Evolutionary conservation across 2,797 vertebrate genomes (phyloP).

Genomic region (Ara ararauna): DNA sequence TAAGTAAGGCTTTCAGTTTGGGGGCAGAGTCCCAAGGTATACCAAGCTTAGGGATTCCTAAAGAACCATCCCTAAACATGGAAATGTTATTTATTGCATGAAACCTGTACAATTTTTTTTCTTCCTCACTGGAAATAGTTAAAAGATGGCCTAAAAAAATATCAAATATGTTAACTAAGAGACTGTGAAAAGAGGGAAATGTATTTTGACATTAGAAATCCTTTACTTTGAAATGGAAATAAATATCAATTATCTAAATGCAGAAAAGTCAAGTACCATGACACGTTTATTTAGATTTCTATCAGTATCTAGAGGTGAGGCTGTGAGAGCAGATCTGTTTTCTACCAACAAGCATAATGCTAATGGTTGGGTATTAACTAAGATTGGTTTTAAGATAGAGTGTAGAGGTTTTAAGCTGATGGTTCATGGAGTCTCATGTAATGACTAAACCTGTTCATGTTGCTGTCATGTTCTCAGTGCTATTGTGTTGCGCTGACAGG

Average conservation of each 20-base stretch:
- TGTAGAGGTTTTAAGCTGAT: not conserved
- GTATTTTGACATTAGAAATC: not conserved
- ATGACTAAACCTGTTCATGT: not conserved
- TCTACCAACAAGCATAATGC: not conserved
- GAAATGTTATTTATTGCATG: not conserved
- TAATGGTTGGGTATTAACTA: not conserved
- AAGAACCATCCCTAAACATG: not conserved
- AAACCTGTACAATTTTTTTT: not conserved
- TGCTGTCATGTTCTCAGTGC: not conserved
- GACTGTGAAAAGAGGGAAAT: not conserved
- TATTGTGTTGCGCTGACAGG: fast-evolving
- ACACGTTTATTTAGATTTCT: not conserved
- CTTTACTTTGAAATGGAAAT: constrained; percentile 14
- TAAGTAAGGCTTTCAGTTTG: not conserved
- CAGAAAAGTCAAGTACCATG: not conserved
- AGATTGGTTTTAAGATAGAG: not conserved
- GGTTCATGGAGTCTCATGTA: not conserved
- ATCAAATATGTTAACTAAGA: not conserved
- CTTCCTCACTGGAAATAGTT: not conserved
- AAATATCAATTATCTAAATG: constrained; percentile 18
- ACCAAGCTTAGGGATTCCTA: not conserved
- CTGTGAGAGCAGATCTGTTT: not conserved
- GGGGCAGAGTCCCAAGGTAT: not conserved
- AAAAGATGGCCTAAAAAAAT: not conserved
- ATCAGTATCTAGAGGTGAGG: not conserved